These are phyloP conservation scores for Tanytarsus gracilentus DNA, from an alignment of 2,888 invertebrate species.

Conservation along the genomic window DNA sequence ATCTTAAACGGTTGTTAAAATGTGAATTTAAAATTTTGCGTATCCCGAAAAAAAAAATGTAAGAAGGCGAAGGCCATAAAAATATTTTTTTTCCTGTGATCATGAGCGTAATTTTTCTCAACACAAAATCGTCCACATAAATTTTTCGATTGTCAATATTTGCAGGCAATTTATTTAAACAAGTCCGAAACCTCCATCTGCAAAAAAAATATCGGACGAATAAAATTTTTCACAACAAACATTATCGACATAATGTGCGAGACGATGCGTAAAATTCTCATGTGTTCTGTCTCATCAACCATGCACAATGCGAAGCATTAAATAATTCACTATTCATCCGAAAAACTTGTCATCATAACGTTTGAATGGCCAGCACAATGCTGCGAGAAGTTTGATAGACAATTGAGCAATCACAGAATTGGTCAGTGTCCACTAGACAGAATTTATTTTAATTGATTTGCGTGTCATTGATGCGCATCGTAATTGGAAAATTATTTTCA, in stretches of 20 bases:
- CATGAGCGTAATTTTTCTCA: neutral
- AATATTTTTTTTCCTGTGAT: neutral
- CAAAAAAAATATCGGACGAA: neutral
- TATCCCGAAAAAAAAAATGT: conserved; percentile 6
- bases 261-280: conserved; percentile 19
- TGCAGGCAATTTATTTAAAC: neutral
- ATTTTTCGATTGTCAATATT: conserved; percentile 4
- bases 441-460: conserved; percentile 27
- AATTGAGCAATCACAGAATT: neutral
- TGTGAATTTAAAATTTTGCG: neutral
- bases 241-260: conserved; percentile 7
- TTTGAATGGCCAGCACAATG: neutral
- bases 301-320: conserved; percentile 5
- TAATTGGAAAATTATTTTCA: conserved; percentile 11
- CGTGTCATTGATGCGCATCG: conserved; percentile 21
- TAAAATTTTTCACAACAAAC: conserved; percentile 6
- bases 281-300: conserved; percentile 12
- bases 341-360: conserved; percentile 20
- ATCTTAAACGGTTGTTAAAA: neutral
- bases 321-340: conserved; percentile 15
- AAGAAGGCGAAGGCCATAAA: conserved; percentile 22
- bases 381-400: neutral
- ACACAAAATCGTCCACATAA: neutral
- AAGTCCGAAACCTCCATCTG: neutral
- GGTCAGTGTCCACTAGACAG: neutral